Evolutionary conservation across 2,888 invertebrate species (phyloP), one percentile per base, ranked within the genome.

Genomic region (Lasioglossum calceatum): DNA sequence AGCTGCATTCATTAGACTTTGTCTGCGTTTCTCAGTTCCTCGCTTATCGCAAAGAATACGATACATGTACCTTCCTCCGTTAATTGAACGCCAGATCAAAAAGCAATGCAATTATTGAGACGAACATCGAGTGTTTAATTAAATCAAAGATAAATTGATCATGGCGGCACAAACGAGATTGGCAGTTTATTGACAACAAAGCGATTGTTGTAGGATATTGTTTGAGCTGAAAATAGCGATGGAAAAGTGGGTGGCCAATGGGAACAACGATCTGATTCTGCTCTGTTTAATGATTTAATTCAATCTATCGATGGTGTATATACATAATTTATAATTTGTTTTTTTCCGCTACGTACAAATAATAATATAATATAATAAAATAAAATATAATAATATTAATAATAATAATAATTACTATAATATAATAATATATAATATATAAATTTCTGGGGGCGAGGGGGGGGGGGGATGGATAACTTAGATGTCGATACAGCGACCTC

Each of bases 241-340:
- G 73, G 71, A 42, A 3, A 42, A 3, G 44, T 23, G 42, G 54
- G 12, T 1, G 3, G 32, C 10, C 19, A 87, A 81, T 81, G 44
- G 87, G 3, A 81, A 81, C 42, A 81, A 81, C 39, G 67, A 44
- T 36, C n/a, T 4, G 4, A 74, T 61, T 87, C 79, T 81, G 83
- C 82, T 90, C 70, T 87, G 77, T 91, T 91, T 91, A 89, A 88
- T 90, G 77, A 87, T 91, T 84, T 91, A 91, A 89, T 91, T 92
- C 83, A 89, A 86, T 90, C 87, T 91, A 89, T 91, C 87, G 88
- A 87, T 82, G 85, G 77, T 88, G 92, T 93, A 92, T 93, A 94
- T 94, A 94, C 93, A 94, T 93, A 93, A 93, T 93, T 94, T 93
- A 94, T 93, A 93, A 92, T 93, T 92, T 93, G 91, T 92, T 89